These are phyloP conservation scores for Paedocypris micromegethes DNA, from an alignment of 2,797 vertebrate genomes.

Conservation along the genomic window DNA sequence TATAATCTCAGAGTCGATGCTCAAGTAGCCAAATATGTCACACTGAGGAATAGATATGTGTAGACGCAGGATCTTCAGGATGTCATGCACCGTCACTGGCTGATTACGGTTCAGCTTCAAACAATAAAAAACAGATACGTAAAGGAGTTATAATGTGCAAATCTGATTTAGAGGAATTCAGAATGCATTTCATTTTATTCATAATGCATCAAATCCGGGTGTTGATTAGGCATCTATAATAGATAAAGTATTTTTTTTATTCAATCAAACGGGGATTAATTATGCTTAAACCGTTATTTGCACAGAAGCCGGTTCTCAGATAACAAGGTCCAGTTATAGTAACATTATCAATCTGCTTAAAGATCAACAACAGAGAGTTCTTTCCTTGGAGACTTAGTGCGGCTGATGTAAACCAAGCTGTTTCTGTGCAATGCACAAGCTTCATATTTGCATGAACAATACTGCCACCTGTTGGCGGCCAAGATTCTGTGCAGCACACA, in stretches of 20 bases:
- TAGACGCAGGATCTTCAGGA: constrained; percentile 83
- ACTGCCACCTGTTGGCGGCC: constrained; percentile 30
- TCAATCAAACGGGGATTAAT: no score
- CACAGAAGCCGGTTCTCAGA: neutral
- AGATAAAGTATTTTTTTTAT: no score
- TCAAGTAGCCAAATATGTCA: constrained; percentile 92
- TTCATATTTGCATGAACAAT: neutral
- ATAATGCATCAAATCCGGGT: no score
- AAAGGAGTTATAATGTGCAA: neutral
- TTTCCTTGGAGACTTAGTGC: neutral
- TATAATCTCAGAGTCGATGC: constrained; percentile 90
- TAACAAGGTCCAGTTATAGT: no score
- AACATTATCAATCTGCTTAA: neutral
- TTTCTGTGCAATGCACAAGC: neutral
- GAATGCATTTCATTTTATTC: no score
- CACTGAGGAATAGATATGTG: constrained; percentile 95
- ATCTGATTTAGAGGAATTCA: no score
- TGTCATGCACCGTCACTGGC: constrained; percentile 83
- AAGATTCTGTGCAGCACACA: neutral
- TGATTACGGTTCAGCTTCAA: constrained; percentile 80
- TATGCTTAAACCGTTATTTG: neutral
- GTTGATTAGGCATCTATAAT: no score
- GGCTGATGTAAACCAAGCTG: neutral
- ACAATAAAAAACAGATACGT: constrained; percentile 27
- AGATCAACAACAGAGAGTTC: neutral